phyloP scores from a whole-genome alignment of 2,113 vertebrate genomes.

The Sebastes fasciatus region DNA sequence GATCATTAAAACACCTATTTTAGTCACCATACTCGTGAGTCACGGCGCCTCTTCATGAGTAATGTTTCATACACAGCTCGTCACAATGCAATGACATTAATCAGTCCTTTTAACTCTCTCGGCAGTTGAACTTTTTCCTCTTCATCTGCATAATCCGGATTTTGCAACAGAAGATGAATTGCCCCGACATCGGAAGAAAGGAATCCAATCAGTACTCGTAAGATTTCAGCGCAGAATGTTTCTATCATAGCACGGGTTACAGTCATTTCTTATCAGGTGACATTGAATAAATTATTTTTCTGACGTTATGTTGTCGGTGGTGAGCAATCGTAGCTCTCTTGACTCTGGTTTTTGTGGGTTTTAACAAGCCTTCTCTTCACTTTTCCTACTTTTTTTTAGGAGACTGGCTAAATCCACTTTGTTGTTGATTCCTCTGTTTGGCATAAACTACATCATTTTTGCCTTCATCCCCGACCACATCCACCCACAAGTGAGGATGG shows the following conservation, averaged over 20 bases:
- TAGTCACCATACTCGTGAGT: slow-evolving; percentile 93
- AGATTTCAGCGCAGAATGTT: slow-evolving; percentile 70
- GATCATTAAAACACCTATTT: slow-evolving; percentile 95
- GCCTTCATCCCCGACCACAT: slow-evolving; percentile 92
- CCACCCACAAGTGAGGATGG: slow-evolving; percentile 85
- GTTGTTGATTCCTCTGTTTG: slow-evolving; percentile 96
- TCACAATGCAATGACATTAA: slow-evolving; percentile 13
- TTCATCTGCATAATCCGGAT: slow-evolving; percentile 97
- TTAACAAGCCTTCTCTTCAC: background rate
- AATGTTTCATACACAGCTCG: background rate
- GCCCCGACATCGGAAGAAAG: slow-evolving; percentile 91
- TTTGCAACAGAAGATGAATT: slow-evolving; percentile 94
- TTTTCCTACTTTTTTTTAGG: slow-evolving; percentile 78
- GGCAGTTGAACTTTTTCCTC: slow-evolving; percentile 93
- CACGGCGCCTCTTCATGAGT: background rate
- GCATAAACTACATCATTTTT: slow-evolving; percentile 95
- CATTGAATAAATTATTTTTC: background rate
- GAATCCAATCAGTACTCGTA: slow-evolving; percentile 95
- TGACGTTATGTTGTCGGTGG: background rate
- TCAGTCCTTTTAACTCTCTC: background rate
- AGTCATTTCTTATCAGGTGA: slow-evolving; percentile 33
- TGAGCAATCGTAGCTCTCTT: slow-evolving; percentile 13
- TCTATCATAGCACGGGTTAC: background rate
- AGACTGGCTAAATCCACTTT: slow-evolving; percentile 96
- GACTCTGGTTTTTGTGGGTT: background rate